Evolutionary conservation across 2,888 invertebrate species (phyloP).

Genomic region (Idaea biselata): DNA sequence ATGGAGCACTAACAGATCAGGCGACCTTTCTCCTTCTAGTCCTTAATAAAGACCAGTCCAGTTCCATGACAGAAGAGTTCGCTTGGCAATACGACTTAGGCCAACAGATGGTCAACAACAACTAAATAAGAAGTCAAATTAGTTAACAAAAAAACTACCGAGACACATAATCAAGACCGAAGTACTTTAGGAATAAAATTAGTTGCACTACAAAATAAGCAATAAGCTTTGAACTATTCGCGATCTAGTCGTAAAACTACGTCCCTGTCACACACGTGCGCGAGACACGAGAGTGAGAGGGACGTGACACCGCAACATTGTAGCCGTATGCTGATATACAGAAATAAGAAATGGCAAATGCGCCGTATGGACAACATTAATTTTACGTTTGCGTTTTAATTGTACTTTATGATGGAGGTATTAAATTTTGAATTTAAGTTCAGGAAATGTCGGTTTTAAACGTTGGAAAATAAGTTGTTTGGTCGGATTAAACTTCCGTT

Average conservation of each 20-base stretch:
- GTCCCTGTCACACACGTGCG: constrained; percentile 38
- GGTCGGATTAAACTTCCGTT: not conserved
- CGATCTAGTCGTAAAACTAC: constrained; percentile 65
- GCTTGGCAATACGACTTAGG: no score
- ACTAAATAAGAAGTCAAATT: not conserved
- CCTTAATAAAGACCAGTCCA: no score
- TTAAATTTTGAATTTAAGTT: not conserved
- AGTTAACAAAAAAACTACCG: not conserved
- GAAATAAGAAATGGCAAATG: constrained; percentile 57
- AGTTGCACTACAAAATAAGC: constrained; percentile 72
- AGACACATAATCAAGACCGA: constrained; percentile 29
- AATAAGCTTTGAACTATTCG: constrained; percentile 67
- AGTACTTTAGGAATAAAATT: constrained; percentile 67
- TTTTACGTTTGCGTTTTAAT: constrained; percentile 26
- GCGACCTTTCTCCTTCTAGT: no score
- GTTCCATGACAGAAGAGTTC: no score
- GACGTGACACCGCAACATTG: constrained; percentile 58
- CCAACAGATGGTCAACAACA: no score
- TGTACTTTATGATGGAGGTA: constrained; percentile 20
- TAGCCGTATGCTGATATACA: constrained; percentile 52
- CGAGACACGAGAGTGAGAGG: constrained; percentile 35
- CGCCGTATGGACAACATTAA: constrained; percentile 44
- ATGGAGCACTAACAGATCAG: no score
- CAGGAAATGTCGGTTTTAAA: no score
- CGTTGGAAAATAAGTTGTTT: not conserved